A percentile compares a stretch with the other conserved stretches of the same genome.
Evolutionary conservation across 2,888 invertebrate species (phyloP).

Genomic region (Drosophila falleni): DNA sequence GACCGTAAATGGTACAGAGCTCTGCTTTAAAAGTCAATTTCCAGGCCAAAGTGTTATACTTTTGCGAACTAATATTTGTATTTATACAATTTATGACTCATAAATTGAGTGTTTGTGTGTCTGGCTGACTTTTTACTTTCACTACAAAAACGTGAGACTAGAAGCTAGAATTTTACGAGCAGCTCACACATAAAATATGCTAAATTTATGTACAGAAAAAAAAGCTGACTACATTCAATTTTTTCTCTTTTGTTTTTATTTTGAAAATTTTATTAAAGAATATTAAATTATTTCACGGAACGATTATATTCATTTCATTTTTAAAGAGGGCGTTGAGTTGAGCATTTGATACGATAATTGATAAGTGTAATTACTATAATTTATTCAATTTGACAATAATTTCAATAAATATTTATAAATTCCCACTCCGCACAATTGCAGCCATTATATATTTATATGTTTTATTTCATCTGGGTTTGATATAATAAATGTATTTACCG

Average conservation of each 20-base stretch:
- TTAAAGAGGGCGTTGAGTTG: neutral
- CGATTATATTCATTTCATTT: neutral
- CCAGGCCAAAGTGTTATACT: conserved; percentile 26
- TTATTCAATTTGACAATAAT: conserved; percentile 12
- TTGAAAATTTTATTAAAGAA: neutral
- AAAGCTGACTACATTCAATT: conserved; percentile 10
- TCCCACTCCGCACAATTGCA: neutral
- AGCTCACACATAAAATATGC: conserved; percentile 48
- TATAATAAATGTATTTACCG: conserved; percentile 4
- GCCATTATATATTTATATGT: conserved; percentile 5
- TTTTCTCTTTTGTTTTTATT: conserved; percentile 5
- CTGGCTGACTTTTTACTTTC: conserved; percentile 19
- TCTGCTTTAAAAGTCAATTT: conserved; percentile 28
- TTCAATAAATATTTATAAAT: conserved; percentile 25
- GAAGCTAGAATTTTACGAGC: conserved; percentile 42
- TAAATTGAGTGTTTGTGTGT: conserved; percentile 44
- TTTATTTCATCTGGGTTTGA: conserved; percentile 5
- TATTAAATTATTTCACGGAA: neutral
- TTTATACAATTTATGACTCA: conserved; percentile 54
- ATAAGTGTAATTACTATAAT: conserved; percentile 11
- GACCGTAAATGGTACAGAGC: conserved; percentile 43
- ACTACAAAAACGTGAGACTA: conserved; percentile 4
- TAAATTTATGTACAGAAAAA: conserved; percentile 24
- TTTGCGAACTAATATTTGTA: conserved; percentile 48
- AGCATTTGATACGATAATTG: conserved; percentile 1